Evolutionary conservation across 2,113 vertebrate genomes (phyloP).

Genomic region (Bos taurus): ARS-UCD2.0 NC_037330.1:65434501-65435000

Average conservation of each 20-base stretch:
- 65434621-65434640: background rate
- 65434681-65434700: background rate
- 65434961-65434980: background rate
- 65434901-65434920: background rate
- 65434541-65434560: background rate
- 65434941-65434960: background rate
- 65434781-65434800: background rate
- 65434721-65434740: background rate
- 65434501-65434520: background rate
- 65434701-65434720: background rate
- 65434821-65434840: background rate
- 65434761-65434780: background rate
- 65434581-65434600: background rate
- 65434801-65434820: background rate
- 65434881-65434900: background rate
- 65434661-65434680: background rate
- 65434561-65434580: background rate
- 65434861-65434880: background rate
- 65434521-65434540: background rate
- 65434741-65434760: background rate
- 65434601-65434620: background rate
- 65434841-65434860: background rate
- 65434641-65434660: background rate
- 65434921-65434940: background rate
- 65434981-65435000: background rate